Conservation (phyloP, 2,888 invertebrate species). For the Parelbella ahira region DNA sequence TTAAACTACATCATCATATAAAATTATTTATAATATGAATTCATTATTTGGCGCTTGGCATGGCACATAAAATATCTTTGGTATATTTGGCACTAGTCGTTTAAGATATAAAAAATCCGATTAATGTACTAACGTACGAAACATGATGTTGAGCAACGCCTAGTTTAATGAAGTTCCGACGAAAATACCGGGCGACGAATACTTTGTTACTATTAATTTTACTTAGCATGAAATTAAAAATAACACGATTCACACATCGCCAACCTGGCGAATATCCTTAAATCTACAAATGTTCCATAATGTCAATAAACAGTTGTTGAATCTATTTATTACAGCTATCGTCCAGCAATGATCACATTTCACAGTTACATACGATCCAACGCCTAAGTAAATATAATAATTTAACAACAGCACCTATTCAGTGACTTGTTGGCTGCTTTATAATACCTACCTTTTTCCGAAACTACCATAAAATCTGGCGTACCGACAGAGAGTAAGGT, state of each 20-base stretch:
- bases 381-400: too few species aligned
- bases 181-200: constrained; percentile 71
- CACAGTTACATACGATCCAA: too few species aligned
- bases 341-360: too few species aligned
- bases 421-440: too few species aligned
- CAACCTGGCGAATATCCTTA: too few species aligned
- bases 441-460: too few species aligned
- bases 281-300: too few species aligned
- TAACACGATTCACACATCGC: constrained; percentile 1
- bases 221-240: background rate
- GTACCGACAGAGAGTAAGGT: too few species aligned
- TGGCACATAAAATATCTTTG: constrained; percentile 40
- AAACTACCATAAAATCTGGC: too few species aligned
- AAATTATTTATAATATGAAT: constrained; percentile 31
- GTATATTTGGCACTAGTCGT: constrained; percentile 55
- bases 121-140: constrained; percentile 50
- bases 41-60: constrained; percentile 45
- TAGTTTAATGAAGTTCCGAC: constrained; percentile 46
- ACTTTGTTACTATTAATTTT: constrained; percentile 45
- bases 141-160: constrained; percentile 67
- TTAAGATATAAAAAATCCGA: constrained; percentile 42
- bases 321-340: too few species aligned
- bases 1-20: constrained; percentile 32
- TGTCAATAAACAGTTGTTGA: too few species aligned
- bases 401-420: too few species aligned